phyloP scores from a whole-genome alignment of 2,113 vertebrate species.

The Anarrhichthys ocellatus region DNA sequence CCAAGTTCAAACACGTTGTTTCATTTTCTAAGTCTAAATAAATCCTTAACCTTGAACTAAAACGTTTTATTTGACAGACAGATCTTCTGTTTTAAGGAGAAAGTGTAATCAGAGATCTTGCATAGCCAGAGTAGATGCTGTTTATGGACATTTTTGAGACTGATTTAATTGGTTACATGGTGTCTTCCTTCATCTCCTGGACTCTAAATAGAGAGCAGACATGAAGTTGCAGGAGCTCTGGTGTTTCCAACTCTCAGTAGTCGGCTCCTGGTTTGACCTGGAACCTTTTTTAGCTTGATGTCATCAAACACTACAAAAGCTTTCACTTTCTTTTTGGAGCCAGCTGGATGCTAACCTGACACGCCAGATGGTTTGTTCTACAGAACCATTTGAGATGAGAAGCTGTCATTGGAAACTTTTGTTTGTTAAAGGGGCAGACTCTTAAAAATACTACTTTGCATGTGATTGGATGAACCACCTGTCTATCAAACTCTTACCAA shows the following conservation, averaged over 20 bases:
- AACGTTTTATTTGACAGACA: background rate
- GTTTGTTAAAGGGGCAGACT: no score
- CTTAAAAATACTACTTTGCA: no score
- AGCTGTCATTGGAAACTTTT: no score
- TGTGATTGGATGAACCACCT: no score
- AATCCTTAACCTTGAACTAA: background rate
- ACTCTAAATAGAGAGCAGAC: constrained; percentile 7
- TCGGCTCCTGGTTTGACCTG: constrained; percentile 52
- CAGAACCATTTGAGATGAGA: no score
- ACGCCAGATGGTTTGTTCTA: no score
- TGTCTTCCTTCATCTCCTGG: constrained; percentile 12
- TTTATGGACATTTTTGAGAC: background rate
- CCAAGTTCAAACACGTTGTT: background rate
- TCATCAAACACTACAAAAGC: constrained; percentile 23
- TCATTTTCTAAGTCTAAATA: background rate
- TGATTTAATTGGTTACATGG: constrained; percentile 1
- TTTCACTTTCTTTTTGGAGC: constrained; percentile 42
- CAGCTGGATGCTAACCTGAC: constrained; percentile 9
- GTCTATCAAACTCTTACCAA: no score
- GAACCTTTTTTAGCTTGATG: constrained; percentile 34
- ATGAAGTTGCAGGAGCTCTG: background rate
- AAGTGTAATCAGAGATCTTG: background rate
- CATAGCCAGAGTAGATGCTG: background rate
- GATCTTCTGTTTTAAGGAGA: background rate
- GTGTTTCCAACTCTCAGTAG: constrained; percentile 49